Evolutionary conservation across 2,797 vertebrate species (phyloP).

Genomic region (Aphelocoma californica): DNA sequence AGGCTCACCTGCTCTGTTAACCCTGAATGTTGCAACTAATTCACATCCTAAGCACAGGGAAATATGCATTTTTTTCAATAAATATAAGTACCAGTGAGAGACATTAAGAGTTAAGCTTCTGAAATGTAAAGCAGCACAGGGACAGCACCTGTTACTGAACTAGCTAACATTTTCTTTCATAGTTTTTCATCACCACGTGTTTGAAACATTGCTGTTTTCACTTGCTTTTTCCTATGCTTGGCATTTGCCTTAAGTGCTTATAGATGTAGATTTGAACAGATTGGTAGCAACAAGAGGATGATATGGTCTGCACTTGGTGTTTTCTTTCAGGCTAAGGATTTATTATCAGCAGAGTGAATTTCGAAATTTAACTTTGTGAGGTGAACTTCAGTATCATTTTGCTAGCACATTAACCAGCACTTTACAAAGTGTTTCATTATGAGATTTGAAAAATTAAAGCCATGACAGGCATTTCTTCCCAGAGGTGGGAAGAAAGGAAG

Average conservation of each 20-base stretch:
- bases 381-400: not conserved
- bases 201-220: slow-evolving; percentile 49
- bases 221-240: slow-evolving; percentile 39
- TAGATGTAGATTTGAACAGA: slow-evolving; percentile 55
- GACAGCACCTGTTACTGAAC: slow-evolving; percentile 56
- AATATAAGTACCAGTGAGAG: not conserved
- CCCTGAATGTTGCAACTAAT: slow-evolving; percentile 7
- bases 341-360: not conserved
- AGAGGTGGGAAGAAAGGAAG: not conserved
- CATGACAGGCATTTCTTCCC: not conserved
- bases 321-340: slow-evolving; percentile 17
- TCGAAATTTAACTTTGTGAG: not conserved
- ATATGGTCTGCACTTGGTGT: not conserved
- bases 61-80: not conserved
- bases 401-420: not conserved
- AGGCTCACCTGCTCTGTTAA: not conserved
- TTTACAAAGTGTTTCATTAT: not conserved
- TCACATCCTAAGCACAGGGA: not conserved
- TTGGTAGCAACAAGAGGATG: slow-evolving; percentile 46
- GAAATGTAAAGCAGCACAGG: slow-evolving; percentile 28
- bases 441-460: not conserved
- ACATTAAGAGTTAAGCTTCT: slow-evolving; percentile 38
- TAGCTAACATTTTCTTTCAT: slow-evolving; percentile 50
- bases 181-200: slow-evolving; percentile 27
- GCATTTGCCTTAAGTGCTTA: slow-evolving; percentile 59